phyloP scores from a whole-genome alignment of 2,888 invertebrate genomes.

The Amphipyra tragopoginis region DNA sequence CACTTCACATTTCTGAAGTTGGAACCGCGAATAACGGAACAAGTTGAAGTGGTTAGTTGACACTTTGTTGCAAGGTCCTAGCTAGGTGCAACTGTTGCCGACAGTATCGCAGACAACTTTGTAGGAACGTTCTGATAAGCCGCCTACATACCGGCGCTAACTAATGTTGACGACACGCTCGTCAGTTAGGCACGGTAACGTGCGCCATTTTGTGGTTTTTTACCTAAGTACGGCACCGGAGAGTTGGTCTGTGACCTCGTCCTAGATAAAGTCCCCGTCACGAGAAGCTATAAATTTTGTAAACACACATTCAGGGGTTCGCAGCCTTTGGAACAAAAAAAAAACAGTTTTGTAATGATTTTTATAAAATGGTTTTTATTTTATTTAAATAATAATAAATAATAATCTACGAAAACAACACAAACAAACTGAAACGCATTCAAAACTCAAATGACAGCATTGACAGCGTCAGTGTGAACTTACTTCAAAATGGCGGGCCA shows the following conservation, averaged over 20 bases:
- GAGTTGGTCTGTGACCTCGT: conserved; percentile 17
- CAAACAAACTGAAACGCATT: too few relatives aligned
- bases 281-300: too few relatives aligned
- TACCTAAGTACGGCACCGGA: conserved; percentile 10
- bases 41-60: conserved; percentile 79
- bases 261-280: too few relatives aligned
- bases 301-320: too few relatives aligned
- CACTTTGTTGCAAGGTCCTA: conserved; percentile 81
- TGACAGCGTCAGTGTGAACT: too few relatives aligned
- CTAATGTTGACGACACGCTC: conserved; percentile 51
- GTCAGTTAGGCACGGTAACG: conserved; percentile 29
- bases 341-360: too few relatives aligned
- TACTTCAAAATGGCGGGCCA: too few relatives aligned
- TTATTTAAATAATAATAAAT: too few relatives aligned
- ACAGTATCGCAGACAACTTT: conserved; percentile 67
- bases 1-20: conserved; percentile 72
- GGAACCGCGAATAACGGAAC: conserved; percentile 63
- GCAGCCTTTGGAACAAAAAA: too few relatives aligned
- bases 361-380: too few relatives aligned
- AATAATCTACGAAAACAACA: too few relatives aligned
- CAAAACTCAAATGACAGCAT: too few relatives aligned
- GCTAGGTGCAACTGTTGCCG: conserved; percentile 73
- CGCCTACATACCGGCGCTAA: conserved; percentile 56
- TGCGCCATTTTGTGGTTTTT: conserved; percentile 26
- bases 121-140: conserved; percentile 69